Evolutionary conservation across 2,113 vertebrate species (phyloP), one percentile per base, ranked within the genome.

Genomic region (Tyto alba): DNA sequence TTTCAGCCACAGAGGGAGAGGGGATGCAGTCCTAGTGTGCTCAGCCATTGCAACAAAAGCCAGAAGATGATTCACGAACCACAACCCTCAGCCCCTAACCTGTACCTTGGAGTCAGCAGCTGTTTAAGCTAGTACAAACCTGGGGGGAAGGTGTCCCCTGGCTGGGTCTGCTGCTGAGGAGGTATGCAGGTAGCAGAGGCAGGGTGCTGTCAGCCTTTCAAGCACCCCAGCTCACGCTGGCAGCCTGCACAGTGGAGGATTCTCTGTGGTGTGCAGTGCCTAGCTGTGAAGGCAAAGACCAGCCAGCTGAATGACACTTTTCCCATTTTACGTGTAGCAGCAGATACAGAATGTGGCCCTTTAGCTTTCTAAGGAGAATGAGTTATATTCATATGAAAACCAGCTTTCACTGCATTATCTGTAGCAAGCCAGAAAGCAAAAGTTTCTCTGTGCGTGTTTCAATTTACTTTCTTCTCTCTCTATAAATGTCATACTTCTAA

Each of bases 251-350:
- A 38, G 45, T 0, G 26, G 41, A 69, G 9, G 11, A n/a, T 36
- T 16, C 72, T 27, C 48, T 0, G 1, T 9, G 52, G 56, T 7
- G 21, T 5, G 29, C 0, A 0, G 27, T 59, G 18, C 16, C 11
- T 11, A 34, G 27, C 22, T 41, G 38, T 10, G 56, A 84, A 45
- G 34, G 40, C 43, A 56, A 30, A 50, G 72, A 22, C 6, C 41
- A 73, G 52, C 2, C 56, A 32, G 30, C n/a, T 68, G 52, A 50
- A 74, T 7, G 16, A 6, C 36, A 30, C 20, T 36, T 48, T 57
- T 9, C 34, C 45, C 4, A 5, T 81, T 80, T 64, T 25, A 16
- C 3, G 25, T 13, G 17, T 10, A 69, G 55, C 12, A 23, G 34
- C 38, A n/a, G 50, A 23, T 9, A 32, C 1, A 21, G 47, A 83